Evolutionary conservation across 2,888 invertebrate species (phyloP), one percentile per base, ranked within the genome.

Genomic region (Aethes cnicana): DNA sequence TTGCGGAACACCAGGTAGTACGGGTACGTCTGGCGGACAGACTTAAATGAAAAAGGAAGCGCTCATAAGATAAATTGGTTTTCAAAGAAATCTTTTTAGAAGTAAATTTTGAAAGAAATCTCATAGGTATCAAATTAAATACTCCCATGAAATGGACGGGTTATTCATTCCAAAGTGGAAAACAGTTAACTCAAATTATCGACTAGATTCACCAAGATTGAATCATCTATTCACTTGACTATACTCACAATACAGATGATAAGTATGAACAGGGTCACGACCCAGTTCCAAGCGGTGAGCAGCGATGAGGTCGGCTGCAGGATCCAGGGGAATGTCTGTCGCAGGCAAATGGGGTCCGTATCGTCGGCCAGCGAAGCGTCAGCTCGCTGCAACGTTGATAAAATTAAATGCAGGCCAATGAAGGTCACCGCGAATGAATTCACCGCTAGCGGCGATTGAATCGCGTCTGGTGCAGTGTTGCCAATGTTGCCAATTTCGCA

Each of bases 271-370:
- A 55, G 53, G 0, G 81, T 70, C 1, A 82, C 69, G 25, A 84
- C 70, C 2, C 58, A 53, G 37, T 79, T 62, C 86, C 86, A 86
- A 2, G 67, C 72, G 1, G 68, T 52, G 25, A 72, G 76, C 33
- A 86, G 61, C 0, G 84, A 84, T 2, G 86, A 86, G 0, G 56
- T 57, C 0, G 86, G 85, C 64, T 83, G 84, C 42, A 86, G 61
- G 56, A 86, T 84, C 63, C 84, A 86, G 1, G 86, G 86, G 54
- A 86, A 86, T 2, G 77, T 80, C 0, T 83, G 68, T 1, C 82
- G 76, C 12, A 86, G 69, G 47, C 86, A 86, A 32, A 86, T 84
- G 1, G 74, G 78, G 37, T 86, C 86, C 0, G 84, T 69, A 47
- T 84, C 83, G 18, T 84, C 81, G 0, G 73, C 73, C 35, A 82